A percentile compares a stretch with the other conserved stretches of the same genome.
Evolutionary conservation across 1,140 invertebrate species (phyloP).

Genomic region (Papilio helenus): DNA sequence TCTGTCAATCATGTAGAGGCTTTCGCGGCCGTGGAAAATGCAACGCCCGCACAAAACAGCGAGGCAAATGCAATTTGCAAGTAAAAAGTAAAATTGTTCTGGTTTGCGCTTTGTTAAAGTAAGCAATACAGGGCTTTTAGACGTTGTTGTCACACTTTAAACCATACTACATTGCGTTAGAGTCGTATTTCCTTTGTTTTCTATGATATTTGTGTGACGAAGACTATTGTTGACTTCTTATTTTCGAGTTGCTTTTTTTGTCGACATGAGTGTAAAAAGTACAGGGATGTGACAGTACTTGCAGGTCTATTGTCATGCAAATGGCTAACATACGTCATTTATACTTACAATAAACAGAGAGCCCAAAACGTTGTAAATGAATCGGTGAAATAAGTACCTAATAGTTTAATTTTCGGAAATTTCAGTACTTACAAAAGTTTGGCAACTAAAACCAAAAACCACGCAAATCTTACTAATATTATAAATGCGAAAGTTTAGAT

Average conservation of each 20-base stretch:
- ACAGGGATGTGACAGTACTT: background rate
- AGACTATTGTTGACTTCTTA: constrained; percentile 5
- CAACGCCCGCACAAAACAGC: constrained; percentile 15
- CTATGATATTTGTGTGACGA: background rate
- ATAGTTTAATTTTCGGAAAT: too few species aligned
- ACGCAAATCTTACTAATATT: too few species aligned
- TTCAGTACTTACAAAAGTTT: too few species aligned
- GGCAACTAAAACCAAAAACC: too few species aligned
- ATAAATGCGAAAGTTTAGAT: too few species aligned
- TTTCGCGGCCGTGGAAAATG: constrained; percentile 13
- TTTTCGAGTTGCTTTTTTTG: constrained; percentile 21
- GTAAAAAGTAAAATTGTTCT: constrained; percentile 32
- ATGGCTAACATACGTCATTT: background rate
- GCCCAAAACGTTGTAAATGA: background rate
- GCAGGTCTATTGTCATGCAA: constrained; percentile 32
- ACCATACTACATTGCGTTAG: background rate
- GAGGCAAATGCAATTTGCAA: constrained; percentile 20
- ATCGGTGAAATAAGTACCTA: background rate
- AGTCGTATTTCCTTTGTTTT: background rate
- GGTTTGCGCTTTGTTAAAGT: constrained; percentile 24
- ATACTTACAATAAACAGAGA: background rate
- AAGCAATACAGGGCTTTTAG: constrained; percentile 1
- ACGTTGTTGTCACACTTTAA: background rate
- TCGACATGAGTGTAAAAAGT: background rate
- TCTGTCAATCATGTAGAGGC: constrained; percentile 26